Conservation (phyloP, 2,113 vertebrate species). For the Nothoprocta perdicaria region DNA sequence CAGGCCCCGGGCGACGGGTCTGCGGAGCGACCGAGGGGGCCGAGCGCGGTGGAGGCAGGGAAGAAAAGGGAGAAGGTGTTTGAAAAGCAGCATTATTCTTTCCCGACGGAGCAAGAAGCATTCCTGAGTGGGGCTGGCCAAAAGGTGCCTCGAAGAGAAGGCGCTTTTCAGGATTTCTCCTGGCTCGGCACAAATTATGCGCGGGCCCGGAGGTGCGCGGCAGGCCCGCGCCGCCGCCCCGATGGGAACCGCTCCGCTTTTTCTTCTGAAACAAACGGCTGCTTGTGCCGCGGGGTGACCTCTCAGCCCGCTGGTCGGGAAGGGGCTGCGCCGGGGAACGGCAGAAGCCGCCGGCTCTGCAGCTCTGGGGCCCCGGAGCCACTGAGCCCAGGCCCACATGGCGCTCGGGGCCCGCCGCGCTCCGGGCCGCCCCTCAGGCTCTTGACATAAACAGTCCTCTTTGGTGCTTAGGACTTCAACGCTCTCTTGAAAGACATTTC, state of each 20-base stretch:
- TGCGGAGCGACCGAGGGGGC: fast-evolving
- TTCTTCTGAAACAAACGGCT: neutral
- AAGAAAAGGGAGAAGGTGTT: neutral
- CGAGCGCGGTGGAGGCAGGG: neutral
- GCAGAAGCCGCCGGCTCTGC: neutral
- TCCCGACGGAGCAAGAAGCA: neutral
- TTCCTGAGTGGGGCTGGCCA: neutral
- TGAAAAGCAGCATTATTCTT: neutral
- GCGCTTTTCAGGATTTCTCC: neutral
- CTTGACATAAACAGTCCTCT: conserved; percentile 27
- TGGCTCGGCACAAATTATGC: neutral
- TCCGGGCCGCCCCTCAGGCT: conserved; percentile 21
- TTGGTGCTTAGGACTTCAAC: conserved; percentile 36
- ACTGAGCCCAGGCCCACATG: neutral
- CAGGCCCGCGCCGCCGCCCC: neutral
- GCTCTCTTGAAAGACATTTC: conserved; percentile 32
- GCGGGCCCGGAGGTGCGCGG: neutral
- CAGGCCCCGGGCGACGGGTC: neutral
- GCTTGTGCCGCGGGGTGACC: conserved; percentile 35
- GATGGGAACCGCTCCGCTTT: neutral
- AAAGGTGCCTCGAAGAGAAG: neutral
- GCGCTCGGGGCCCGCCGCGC: neutral
- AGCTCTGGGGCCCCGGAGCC: neutral
- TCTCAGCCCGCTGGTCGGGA: conserved; percentile 50
- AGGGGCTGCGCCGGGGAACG: conserved; percentile 43